These are phyloP conservation scores for Eubucco bourcierii DNA, from an alignment of 2,113 vertebrate species.

Conservation along the genomic window DNA sequence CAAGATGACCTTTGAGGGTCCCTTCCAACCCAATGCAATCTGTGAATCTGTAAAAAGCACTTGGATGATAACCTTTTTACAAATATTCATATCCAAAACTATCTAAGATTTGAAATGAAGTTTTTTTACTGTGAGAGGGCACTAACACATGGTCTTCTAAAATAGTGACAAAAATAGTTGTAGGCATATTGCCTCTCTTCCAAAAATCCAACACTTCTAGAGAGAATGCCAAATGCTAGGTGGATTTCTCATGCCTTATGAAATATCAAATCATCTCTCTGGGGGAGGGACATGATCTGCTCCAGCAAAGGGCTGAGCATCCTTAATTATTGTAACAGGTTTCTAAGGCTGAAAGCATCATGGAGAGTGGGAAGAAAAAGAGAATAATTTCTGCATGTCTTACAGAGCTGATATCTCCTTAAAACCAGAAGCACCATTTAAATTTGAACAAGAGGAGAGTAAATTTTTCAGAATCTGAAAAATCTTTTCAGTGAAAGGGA, in stretches of 20 bases:
- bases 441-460: background rate
- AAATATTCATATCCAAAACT: background rate
- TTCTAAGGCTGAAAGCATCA: background rate
- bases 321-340: background rate
- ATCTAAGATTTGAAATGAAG: background rate
- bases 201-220: background rate
- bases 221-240: constrained; percentile 29
- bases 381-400: background rate
- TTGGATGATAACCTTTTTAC: background rate
- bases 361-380: background rate
- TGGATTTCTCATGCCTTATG: background rate
- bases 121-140: background rate
- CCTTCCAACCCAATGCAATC: too few relatives aligned
- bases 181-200: constrained; percentile 32
- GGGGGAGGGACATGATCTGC: background rate
- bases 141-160: constrained; percentile 39
- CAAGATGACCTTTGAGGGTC: too few relatives aligned
- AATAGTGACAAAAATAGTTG: constrained; percentile 43
- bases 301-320: background rate
- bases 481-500: background rate
- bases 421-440: background rate
- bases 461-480: background rate
- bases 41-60: background rate
- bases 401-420: background rate
- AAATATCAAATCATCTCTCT: background rate